Conservation (phyloP, 37 sponge, comb jelly and placozoan species). For the Mnemiopsis leidyi region DNA sequence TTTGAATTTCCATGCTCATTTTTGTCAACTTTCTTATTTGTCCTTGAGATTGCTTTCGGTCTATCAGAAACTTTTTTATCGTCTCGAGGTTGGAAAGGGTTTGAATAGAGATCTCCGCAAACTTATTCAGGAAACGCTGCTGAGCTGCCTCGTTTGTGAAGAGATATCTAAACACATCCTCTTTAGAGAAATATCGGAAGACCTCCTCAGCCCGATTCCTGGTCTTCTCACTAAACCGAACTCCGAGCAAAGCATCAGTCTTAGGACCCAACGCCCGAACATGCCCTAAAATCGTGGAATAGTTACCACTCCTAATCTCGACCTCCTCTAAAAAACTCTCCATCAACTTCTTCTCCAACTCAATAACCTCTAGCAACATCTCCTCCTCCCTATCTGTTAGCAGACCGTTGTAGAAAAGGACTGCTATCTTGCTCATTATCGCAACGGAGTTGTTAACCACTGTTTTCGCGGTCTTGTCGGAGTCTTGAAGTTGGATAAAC, state of each 20-base stretch:
- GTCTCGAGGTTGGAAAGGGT: background rate
- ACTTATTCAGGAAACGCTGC: background rate
- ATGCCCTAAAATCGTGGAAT: background rate
- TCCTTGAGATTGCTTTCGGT: background rate
- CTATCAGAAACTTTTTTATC: background rate
- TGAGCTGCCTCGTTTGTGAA: background rate
- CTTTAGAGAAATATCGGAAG: background rate
- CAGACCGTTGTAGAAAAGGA: background rate
- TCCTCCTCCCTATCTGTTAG: background rate
- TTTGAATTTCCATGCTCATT: background rate
- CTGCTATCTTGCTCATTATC: background rate
- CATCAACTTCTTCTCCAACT: background rate
- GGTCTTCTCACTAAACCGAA: background rate
- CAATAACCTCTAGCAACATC: background rate
- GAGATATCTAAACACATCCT: background rate
- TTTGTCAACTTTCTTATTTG: background rate
- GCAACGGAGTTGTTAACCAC: background rate
- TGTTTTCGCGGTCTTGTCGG: background rate
- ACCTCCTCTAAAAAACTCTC: background rate
- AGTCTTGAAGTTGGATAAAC: background rate
- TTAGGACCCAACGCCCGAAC: background rate
- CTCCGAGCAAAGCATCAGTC: background rate
- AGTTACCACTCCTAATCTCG: background rate
- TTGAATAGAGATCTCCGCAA: background rate
- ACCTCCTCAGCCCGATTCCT: background rate